phyloP scores from a whole-genome alignment of 2,888 invertebrate genomes.

The Eupithecia pulchellata region DNA sequence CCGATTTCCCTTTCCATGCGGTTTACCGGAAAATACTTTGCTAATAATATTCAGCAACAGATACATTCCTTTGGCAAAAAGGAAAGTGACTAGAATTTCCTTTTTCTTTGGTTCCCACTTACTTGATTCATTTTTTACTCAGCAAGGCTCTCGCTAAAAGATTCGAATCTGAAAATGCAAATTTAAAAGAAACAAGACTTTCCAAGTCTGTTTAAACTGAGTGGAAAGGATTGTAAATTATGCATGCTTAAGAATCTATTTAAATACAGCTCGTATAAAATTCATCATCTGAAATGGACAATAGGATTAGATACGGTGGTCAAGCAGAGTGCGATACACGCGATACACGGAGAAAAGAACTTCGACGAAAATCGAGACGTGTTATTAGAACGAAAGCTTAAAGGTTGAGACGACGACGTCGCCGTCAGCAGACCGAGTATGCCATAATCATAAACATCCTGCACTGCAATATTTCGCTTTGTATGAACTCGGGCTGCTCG shows the following conservation, averaged over 20 bases:
- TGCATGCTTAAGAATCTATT: slow-evolving; percentile 48
- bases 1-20: slow-evolving; percentile 12
- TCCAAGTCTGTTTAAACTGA: slow-evolving; percentile 54
- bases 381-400: slow-evolving; percentile 63
- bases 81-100: slow-evolving; percentile 28
- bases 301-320: slow-evolving; percentile 18
- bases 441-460: slow-evolving; percentile 82
- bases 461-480: slow-evolving; percentile 79
- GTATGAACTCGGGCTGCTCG: slow-evolving; percentile 72
- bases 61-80: slow-evolving; percentile 22
- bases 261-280: slow-evolving; percentile 41
- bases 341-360: slow-evolving; percentile 8
- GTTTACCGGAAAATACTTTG: slow-evolving; percentile 31
- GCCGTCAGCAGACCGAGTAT: slow-evolving; percentile 61
- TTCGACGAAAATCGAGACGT: slow-evolving; percentile 57
- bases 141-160: slow-evolving; percentile 23
- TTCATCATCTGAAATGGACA: slow-evolving; percentile 32
- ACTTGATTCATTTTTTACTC: slow-evolving; percentile 31
- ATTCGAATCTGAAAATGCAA: slow-evolving; percentile 50
- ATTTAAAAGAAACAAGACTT: slow-evolving; percentile 53
- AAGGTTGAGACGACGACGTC: slow-evolving; percentile 68
- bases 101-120: slow-evolving; percentile 20
- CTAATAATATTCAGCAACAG: slow-evolving; percentile 29
- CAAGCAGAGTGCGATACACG: slow-evolving; percentile 12
- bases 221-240: slow-evolving; percentile 58